Conservation (phyloP, 2,113 vertebrate genomes). For the Synodontis membranacea region DNA sequence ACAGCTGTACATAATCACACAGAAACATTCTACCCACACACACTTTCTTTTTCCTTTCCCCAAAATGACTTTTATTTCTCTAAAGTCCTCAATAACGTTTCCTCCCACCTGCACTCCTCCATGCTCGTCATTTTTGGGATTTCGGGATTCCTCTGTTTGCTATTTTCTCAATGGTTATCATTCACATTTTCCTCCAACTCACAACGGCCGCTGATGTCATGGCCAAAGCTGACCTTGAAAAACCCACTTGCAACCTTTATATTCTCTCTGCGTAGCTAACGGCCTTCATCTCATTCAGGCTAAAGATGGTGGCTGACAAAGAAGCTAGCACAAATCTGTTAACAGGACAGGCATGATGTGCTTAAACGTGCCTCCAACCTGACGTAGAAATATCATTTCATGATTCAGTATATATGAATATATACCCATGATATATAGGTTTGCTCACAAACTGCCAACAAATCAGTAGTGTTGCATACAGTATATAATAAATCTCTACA, state of each 20-base stretch:
- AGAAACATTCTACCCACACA: background rate
- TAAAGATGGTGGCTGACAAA: background rate
- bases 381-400: background rate
- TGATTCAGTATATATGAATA: background rate
- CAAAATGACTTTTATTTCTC: background rate
- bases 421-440: too few species aligned
- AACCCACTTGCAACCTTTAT: slow-evolving; percentile 28
- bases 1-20: background rate
- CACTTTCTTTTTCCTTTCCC: background rate
- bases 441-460: background rate
- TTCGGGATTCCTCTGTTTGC: slow-evolving; percentile 33
- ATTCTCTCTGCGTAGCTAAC: background rate
- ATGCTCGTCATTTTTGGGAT: slow-evolving; percentile 39
- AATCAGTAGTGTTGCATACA: background rate
- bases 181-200: slow-evolving; percentile 31
- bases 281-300: background rate
- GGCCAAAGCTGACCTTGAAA: slow-evolving; percentile 7
- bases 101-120: slow-evolving; percentile 13
- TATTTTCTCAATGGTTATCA: slow-evolving; percentile 40
- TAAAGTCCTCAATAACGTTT: background rate
- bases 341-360: background rate
- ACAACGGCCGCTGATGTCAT: slow-evolving; percentile 47
- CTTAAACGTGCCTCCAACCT: background rate
- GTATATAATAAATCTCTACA: too few species aligned
- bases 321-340: background rate